These are phyloP conservation scores for Ataeniobius toweri DNA, from an alignment of 2,797 vertebrate species.

Conservation along the genomic window DNA sequence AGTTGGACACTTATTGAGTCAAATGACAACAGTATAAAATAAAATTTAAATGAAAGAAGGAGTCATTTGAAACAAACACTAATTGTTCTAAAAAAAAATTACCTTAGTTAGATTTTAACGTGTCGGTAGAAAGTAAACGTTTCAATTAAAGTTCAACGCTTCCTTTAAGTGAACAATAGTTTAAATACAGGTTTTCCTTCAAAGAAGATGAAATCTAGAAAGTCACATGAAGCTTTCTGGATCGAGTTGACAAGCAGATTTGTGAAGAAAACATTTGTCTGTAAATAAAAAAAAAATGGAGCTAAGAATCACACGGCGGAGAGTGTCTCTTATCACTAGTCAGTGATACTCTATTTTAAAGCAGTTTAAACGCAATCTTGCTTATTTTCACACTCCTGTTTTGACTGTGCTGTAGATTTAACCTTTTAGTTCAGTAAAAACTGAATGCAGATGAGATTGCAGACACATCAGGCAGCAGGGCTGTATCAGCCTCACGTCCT, in stretches of 20 bases:
- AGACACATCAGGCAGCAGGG: background rate
- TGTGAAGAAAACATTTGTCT: background rate
- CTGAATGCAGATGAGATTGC: background rate
- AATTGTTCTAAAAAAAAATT: too few species aligned
- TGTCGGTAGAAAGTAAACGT: background rate
- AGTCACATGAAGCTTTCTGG: background rate
- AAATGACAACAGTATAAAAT: background rate
- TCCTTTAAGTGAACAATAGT: background rate
- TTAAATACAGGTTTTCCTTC: background rate
- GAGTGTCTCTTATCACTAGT: background rate
- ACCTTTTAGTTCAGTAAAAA: background rate
- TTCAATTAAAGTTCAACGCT: background rate
- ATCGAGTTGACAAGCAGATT: background rate
- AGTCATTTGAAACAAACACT: too few species aligned
- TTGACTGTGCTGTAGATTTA: background rate
- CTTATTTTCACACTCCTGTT: background rate
- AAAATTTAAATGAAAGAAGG: background rate
- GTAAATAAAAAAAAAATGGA: background rate
- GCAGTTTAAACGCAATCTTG: background rate
- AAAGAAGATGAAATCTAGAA: background rate
- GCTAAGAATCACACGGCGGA: background rate
- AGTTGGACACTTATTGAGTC: background rate
- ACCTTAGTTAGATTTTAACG: background rate
- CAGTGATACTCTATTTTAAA: background rate
- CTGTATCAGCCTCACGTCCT: slow-evolving; percentile 26